A percentile compares a stretch with the other conserved stretches of the same genome.
Conservation (phyloP, 2,888 invertebrate species). For the Aleiodes leptofemur region DNA sequence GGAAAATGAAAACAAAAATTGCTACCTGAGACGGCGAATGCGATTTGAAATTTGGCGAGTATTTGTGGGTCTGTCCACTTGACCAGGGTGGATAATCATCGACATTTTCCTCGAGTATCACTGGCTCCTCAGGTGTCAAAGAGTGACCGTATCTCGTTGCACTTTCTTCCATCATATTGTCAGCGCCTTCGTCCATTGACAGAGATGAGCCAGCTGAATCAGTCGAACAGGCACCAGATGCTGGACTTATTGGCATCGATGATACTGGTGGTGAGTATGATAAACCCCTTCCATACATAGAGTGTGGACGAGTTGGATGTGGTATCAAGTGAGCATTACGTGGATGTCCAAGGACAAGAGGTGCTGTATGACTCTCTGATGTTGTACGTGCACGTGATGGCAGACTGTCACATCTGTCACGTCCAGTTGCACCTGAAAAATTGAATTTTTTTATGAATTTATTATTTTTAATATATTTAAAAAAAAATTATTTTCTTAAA, state of each 20-base stretch:
- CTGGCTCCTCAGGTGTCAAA: conserved; percentile 80
- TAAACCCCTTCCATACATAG: conserved; percentile 75
- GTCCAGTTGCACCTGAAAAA: conserved; percentile 73
- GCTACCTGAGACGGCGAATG: conserved; percentile 75
- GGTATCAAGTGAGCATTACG: conserved; percentile 74
- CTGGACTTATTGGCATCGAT: conserved; percentile 80
- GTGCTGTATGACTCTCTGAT: conserved; percentile 78
- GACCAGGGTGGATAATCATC: conserved; percentile 77
- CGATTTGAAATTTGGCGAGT: conserved; percentile 75
- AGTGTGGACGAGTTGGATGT: conserved; percentile 75
- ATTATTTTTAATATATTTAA: not conserved
- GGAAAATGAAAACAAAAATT: conserved; percentile 24
- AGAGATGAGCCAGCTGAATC: conserved; percentile 84
- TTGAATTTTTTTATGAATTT: conserved; percentile 1
- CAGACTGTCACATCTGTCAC: conserved; percentile 90
- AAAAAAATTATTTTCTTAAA: conserved; percentile 4
- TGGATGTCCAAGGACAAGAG: conserved; percentile 69
- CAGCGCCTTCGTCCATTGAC: conserved; percentile 81
- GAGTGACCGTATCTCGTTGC: conserved; percentile 76
- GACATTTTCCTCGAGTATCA: conserved; percentile 81
- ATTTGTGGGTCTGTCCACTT: conserved; percentile 67
- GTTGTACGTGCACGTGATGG: conserved; percentile 84
- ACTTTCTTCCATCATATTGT: conserved; percentile 72
- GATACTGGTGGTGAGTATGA: conserved; percentile 77
- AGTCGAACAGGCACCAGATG: conserved; percentile 79